Evolutionary conservation across 2,888 invertebrate species (phyloP), one percentile per base, ranked within the genome.

Genomic region (Ryuthela nishihirai): DNA sequence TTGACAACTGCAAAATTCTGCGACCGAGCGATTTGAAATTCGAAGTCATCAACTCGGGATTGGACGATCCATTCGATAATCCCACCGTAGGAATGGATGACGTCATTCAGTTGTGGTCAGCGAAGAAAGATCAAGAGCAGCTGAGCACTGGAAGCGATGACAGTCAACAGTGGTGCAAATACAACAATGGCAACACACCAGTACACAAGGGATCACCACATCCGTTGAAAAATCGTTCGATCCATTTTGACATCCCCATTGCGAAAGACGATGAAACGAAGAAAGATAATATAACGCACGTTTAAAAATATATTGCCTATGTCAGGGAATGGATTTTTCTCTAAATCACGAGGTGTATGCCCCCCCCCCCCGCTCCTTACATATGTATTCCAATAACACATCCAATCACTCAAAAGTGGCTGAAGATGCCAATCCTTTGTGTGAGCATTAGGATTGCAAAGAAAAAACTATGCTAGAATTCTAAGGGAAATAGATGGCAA

Each of bases 11-110:
- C 53, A 53, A 44, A 32, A 53, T 59, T 6, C 43, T 59, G 2
- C 42, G 59, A 9, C 59, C 59, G 21, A 59, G 59, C 12, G 59
- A 59, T 38, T 47, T 59, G 25, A 48, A 53, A 25, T 52, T 50
- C 17, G 42, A 52, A 18, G 47, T 50, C 17, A 49, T 52, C 17
- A 41, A 46, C 3, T 48, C 59, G 0, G 59, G 59, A 7, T 9
- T 9, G 12, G 29, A 29, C 12, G 9, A 7, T 29, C 29, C 29
- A 9, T 47, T 39, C 39, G 59, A 59, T 15, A 47, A 50, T n/a
- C 58, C 39, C 6, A 52, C 46, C 4, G 46, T 36, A 20, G 12
- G 12, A 12, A 12, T 12, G 7, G 59, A 53, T 15, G 59, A 53
- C 18, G 53, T 39, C 25, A 48, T 59, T 18, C 35, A 52, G 6